Percentiles rank a stretch among this genome's conserved stretches.
Evolutionary conservation across 2,113 vertebrate species (phyloP).

Genomic region (Labeo rohita): DNA sequence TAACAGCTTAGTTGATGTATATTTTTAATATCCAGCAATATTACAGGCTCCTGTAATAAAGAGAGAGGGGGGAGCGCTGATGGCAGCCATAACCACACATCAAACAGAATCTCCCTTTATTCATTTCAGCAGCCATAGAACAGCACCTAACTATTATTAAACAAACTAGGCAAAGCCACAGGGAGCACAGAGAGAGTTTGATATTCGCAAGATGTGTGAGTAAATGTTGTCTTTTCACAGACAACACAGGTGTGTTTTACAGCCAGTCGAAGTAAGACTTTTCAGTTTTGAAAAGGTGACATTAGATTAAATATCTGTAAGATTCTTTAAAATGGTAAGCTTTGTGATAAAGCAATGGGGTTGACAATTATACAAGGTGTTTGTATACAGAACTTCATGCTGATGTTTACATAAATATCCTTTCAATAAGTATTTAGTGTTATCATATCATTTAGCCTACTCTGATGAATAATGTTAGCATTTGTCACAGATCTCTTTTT

Average conservation of each 20-base stretch:
- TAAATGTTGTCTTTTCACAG: conserved; percentile 18
- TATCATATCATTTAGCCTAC: neutral
- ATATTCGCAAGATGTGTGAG: conserved; percentile 7
- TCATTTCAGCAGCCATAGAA: conserved; percentile 40
- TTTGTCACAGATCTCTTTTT: neutral
- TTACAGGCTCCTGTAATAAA: conserved; percentile 75
- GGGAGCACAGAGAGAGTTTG: neutral
- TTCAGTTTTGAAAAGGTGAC: neutral
- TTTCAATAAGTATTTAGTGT: neutral
- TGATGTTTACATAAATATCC: neutral
- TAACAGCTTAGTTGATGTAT: conserved; percentile 80
- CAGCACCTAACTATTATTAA: conserved; percentile 38
- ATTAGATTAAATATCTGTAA: neutral
- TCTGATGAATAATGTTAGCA: neutral
- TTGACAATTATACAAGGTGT: neutral
- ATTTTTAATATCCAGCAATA: conserved; percentile 81
- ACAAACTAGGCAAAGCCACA: conserved; percentile 35
- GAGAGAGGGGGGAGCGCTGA: conserved; percentile 54
- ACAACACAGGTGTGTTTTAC: neutral
- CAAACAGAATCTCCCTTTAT: conserved; percentile 39
- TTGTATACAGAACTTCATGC: neutral
- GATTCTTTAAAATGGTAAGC: neutral
- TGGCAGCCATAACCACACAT: conserved; percentile 44
- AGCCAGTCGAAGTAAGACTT: neutral
- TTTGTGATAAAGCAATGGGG: neutral